phyloP scores from a whole-genome alignment of 2,888 invertebrate genomes.

The Drosophila mimetica region DNA sequence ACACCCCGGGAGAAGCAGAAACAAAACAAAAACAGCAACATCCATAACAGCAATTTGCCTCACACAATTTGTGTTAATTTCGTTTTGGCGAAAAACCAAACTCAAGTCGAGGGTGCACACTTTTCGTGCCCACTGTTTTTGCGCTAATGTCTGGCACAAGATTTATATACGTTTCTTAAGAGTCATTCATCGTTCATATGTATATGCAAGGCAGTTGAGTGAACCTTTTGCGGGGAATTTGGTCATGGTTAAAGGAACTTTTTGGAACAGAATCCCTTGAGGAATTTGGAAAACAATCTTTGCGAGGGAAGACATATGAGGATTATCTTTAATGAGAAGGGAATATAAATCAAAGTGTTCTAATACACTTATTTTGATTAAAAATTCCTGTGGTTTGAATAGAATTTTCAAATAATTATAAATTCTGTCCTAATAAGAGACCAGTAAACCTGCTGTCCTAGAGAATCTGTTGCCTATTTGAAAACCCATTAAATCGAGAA shows the following conservation, averaged over 20 bases:
- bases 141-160: slow-evolving; percentile 51
- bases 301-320: background rate
- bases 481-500: slow-evolving; percentile 41
- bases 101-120: slow-evolving; percentile 4
- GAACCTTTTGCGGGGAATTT: slow-evolving; percentile 24
- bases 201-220: slow-evolving; percentile 30
- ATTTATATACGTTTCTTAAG: slow-evolving; percentile 68
- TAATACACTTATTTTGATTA: too few species aligned
- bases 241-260: slow-evolving; percentile 18
- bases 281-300: background rate
- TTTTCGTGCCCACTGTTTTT: slow-evolving; percentile 15
- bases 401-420: too few species aligned
- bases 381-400: background rate
- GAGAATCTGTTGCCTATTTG: background rate
- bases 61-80: slow-evolving; percentile 66
- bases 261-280: background rate
- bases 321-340: too few species aligned
- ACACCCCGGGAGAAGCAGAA: slow-evolving; percentile 40
- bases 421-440: too few species aligned
- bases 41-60: slow-evolving; percentile 56
- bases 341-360: background rate
- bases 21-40: slow-evolving; percentile 20
- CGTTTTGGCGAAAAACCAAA: slow-evolving; percentile 23
- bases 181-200: slow-evolving; percentile 64
- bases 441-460: background rate